These are phyloP conservation scores for Pagrus major DNA, from an alignment of 2,113 vertebrate genomes.

Conservation along the genomic window DNA sequence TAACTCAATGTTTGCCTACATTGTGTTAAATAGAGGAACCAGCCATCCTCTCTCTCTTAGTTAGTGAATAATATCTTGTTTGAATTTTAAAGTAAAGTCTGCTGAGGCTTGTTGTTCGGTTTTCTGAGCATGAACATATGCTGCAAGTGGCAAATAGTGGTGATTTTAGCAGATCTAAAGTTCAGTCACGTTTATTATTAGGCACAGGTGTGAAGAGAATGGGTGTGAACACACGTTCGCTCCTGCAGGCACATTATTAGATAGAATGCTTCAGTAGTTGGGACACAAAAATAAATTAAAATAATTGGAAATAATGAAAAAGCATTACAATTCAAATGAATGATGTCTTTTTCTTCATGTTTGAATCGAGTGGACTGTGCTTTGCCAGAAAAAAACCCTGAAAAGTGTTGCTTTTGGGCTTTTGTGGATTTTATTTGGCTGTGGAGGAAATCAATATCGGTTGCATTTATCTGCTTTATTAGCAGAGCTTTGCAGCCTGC, in stretches of 20 bases:
- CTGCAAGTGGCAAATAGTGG: neutral
- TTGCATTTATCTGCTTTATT: slow-evolving; percentile 46
- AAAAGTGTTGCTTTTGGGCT: neutral
- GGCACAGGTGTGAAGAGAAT: slow-evolving; percentile 34
- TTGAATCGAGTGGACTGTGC: neutral
- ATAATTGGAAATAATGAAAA: slow-evolving; percentile 7
- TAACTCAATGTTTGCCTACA: too few relatives aligned
- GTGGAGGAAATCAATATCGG: slow-evolving; percentile 39
- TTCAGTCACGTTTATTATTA: slow-evolving; percentile 31
- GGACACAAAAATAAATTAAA: slow-evolving; percentile 10
- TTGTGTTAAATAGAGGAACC: too few relatives aligned
- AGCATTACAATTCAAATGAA: neutral
- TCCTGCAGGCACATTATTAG: slow-evolving; percentile 8
- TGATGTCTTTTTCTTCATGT: neutral
- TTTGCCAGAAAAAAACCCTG: neutral
- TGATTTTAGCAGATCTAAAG: neutral
- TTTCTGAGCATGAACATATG: neutral
- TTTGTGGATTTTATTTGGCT: slow-evolving; percentile 33
- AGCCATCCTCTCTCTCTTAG: too few relatives aligned
- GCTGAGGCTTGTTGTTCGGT: neutral
- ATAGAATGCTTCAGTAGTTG: slow-evolving; percentile 7
- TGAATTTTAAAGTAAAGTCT: neutral
- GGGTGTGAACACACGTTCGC: slow-evolving; percentile 19
- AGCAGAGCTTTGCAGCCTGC: slow-evolving; percentile 30
- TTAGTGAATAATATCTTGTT: neutral